Evolutionary conservation across 2,113 vertebrate species (phyloP).

Genomic region (Melanocharis versteri): DNA sequence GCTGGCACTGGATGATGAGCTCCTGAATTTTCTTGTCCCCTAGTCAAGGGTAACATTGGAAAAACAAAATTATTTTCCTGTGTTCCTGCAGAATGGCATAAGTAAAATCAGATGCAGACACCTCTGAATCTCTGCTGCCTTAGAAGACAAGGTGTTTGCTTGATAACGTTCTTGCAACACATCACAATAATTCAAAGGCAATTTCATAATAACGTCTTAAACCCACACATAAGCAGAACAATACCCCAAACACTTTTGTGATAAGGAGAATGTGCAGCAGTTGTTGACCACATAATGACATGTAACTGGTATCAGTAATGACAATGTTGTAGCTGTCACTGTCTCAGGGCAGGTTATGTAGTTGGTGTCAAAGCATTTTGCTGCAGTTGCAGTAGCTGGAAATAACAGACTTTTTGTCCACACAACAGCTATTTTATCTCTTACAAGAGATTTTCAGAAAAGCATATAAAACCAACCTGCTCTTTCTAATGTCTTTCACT

Average conservation of each 20-base stretch:
- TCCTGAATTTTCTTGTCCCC: neutral
- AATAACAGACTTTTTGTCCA: neutral
- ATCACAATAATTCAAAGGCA: neutral
- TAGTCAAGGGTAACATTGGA: neutral
- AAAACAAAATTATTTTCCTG: neutral
- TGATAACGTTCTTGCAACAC: neutral
- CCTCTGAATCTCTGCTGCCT: neutral
- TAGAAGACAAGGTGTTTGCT: neutral
- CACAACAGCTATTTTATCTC: neutral
- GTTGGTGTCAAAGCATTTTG: neutral
- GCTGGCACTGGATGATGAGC: constrained; percentile 30
- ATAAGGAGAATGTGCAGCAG: neutral
- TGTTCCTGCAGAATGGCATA: neutral
- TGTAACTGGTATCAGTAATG: neutral
- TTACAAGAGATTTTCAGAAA: neutral
- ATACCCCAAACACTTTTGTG: neutral
- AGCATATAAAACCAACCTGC: neutral
- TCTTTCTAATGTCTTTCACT: neutral
- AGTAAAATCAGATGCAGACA: neutral
- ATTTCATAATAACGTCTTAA: neutral
- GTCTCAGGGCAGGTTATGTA: neutral
- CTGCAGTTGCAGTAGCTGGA: neutral
- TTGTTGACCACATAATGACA: neutral
- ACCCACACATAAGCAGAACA: neutral
- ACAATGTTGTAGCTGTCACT: neutral